Conservation (phyloP, 2,888 invertebrate genomes). For the Pristionchus mayeri region DNA sequence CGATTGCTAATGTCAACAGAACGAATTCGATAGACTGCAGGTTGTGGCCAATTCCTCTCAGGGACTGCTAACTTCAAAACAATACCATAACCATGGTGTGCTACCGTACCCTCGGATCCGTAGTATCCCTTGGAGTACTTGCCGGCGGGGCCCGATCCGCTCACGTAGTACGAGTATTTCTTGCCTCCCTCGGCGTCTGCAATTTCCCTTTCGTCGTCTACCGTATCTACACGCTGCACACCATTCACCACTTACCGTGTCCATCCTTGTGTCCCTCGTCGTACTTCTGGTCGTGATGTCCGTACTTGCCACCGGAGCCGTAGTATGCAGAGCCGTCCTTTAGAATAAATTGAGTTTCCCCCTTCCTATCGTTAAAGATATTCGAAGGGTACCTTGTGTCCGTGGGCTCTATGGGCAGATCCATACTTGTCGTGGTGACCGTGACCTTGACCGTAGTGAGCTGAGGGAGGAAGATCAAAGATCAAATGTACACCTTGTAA, state of each 20-base stretch:
- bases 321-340: conserved; percentile 43
- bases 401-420: conserved; percentile 41
- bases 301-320: conserved; percentile 45
- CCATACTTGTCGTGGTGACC: conserved; percentile 49
- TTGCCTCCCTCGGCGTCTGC: conserved; percentile 55
- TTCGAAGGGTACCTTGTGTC: conserved; percentile 28
- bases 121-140: conserved; percentile 58
- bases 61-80: background rate
- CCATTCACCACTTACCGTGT: conserved; percentile 41
- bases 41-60: background rate
- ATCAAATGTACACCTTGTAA: too few relatives aligned
- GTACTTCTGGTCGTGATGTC: conserved; percentile 43
- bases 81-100: background rate
- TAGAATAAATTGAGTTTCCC: background rate
- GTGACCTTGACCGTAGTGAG: conserved; percentile 34
- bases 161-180: conserved; percentile 56
- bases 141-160: conserved; percentile 56
- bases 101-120: conserved; percentile 50
- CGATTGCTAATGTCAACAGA: conserved; percentile 37
- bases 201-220: background rate
- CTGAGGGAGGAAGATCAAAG: conserved; percentile 9
- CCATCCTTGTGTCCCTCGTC: conserved; percentile 37
- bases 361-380: background rate
- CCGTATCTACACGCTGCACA: background rate
- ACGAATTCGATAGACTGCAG: background rate